Percentiles rank a stretch among this genome's conserved stretches.
Evolutionary conservation across 2,113 vertebrate species (phyloP).

Genomic region (Alaudala cheleensis): DNA sequence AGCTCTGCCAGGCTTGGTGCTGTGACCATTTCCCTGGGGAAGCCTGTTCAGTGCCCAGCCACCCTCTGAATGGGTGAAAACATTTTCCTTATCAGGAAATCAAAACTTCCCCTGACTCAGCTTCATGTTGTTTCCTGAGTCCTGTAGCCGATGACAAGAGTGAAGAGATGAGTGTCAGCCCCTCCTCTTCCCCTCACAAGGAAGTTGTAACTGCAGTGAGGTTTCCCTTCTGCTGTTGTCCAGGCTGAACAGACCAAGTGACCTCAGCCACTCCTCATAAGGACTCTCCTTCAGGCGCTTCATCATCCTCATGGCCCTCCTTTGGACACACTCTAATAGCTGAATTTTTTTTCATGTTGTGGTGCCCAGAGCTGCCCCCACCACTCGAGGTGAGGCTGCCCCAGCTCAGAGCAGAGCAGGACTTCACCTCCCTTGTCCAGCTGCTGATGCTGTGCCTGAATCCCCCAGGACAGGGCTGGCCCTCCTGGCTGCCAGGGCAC

Average conservation of each 20-base stretch:
- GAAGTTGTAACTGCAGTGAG: background rate
- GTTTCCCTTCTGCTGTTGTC: background rate
- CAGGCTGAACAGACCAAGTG: background rate
- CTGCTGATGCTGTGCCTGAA: rapidly evolving
- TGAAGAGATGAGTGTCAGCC: no score
- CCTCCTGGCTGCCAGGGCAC: background rate
- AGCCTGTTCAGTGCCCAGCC: background rate
- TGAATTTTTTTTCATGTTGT: background rate
- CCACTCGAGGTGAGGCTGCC: rapidly evolving
- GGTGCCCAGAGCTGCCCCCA: background rate
- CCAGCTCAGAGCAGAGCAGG: rapidly evolving
- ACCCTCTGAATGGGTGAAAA: background rate
- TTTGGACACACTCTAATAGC: background rate
- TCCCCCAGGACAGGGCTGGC: rapidly evolving
- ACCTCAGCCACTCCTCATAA: background rate
- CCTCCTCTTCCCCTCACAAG: background rate
- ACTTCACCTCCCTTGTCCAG: rapidly evolving
- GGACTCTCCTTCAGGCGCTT: background rate
- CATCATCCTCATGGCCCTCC: background rate
- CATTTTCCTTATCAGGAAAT: background rate
- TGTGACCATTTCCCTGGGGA: background rate
- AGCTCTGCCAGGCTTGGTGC: background rate
- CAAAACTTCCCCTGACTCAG: background rate
- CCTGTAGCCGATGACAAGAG: background rate
- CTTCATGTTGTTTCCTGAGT: background rate